Base-by-base conservation (phyloP, 2,797 vertebrate genomes). In the Silurus lanzhouensis region DNA sequence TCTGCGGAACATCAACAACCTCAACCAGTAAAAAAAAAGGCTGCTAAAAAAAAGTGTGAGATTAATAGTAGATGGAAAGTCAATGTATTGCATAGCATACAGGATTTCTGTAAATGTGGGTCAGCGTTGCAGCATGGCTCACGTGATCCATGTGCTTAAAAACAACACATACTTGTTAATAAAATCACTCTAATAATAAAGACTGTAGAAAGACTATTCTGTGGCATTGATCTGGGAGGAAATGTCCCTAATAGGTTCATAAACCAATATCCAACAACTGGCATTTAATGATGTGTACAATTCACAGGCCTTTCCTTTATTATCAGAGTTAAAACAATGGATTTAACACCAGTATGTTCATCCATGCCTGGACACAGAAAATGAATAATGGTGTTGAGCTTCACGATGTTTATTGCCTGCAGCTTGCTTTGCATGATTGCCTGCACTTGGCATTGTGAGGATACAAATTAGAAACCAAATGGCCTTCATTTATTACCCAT, bases 1-100 rank as follows among this genome's bases (percentile, higher is more conserved):
- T 72, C 84, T 72, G 58, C 60, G 52, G n/a, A 86, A 63, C 84
- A 46, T 88, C 55, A 75, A 57, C 74, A 31, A 17, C 52, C 72
- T 17, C n/a, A 78, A 10, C 58, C 46, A 44, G 19, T 78, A 27
- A 14, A 15, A 13, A 75, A 27, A 75, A 25, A 27, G n/a, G n/a
- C 75, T 60, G 17, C 27, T 22, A 77, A 77, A 27, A 61, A 61
- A 10, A 61, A 25, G 52, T 76, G 52, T 8, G 27, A 17, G 14
- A 75, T 55, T 75, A 76, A 57, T 17, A 58, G 19, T n/a, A 46
- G 20, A n/a, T 63, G 31, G 22, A 17, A 48, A 46, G 38, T 79
- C 44, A 79, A 63, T 46, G 60, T 25, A 71, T 22, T 25, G 72
- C 44, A 72, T 72, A 72, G 20, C 70, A 61, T 44, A 61, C 10